Conservation (phyloP, 2,797 vertebrate species). For the Myotis pilosus region DNA sequence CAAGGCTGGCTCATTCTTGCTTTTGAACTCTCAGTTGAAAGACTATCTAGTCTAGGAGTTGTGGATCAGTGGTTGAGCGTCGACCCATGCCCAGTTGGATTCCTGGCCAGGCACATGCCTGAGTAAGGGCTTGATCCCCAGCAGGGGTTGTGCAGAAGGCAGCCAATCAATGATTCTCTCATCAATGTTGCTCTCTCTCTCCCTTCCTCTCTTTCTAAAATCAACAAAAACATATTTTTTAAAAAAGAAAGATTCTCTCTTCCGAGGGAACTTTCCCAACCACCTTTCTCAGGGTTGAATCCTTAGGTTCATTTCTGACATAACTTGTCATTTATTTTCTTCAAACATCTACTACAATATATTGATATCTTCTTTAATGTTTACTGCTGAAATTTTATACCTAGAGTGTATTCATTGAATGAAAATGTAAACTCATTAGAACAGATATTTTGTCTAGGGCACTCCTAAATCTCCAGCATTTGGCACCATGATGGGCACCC, state of each 20-base stretch:
- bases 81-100: too few species aligned
- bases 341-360: neutral
- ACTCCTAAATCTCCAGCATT: neutral
- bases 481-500: neutral
- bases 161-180: too few species aligned
- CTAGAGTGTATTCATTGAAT: neutral
- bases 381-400: neutral
- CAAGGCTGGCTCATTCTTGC: neutral
- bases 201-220: too few species aligned
- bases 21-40: neutral
- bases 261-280: neutral
- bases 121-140: too few species aligned
- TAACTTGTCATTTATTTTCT: neutral
- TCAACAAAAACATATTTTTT: too few species aligned
- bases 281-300: neutral
- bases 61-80: too few species aligned
- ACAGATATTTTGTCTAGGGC: neutral
- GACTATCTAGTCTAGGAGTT: neutral
- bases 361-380: neutral
- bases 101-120: too few species aligned
- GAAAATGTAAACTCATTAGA: neutral
- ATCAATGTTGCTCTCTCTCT: too few species aligned
- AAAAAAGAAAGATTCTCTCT: neutral
- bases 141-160: too few species aligned
- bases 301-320: neutral